Conservation (phyloP, 2,113 vertebrate genomes). For the Anser cygnoides region DNA sequence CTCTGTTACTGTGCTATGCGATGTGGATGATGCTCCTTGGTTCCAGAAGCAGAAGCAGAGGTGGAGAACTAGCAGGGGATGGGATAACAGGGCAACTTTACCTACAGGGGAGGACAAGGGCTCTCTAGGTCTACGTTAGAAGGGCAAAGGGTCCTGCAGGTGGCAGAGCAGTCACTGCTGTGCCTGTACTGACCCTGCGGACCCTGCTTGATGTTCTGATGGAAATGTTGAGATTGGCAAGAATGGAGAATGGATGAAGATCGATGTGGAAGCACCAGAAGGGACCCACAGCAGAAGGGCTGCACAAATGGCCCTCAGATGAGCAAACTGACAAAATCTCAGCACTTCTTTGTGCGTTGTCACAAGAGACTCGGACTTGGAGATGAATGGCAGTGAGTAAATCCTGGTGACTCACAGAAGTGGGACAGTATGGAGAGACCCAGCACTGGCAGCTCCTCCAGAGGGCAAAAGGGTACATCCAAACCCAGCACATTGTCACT, state of each 20-base stretch:
- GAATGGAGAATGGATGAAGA: not conserved
- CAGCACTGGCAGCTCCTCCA: not conserved
- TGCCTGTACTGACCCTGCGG: not conserved
- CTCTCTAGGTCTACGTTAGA: not conserved
- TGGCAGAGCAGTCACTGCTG: not conserved
- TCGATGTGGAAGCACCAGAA: not conserved
- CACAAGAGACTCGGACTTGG: not conserved
- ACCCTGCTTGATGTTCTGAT: not conserved
- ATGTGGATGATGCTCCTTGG: not conserved
- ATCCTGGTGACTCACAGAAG: not conserved
- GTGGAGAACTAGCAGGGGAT: not conserved
- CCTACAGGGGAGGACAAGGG: not conserved
- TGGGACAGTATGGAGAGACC: not conserved
- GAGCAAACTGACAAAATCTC: not conserved
- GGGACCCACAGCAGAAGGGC: not conserved
- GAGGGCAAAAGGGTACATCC: not conserved
- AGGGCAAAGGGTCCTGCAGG: not conserved
- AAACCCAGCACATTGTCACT: not conserved
- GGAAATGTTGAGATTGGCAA: not conserved
- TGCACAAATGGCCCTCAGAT: not conserved
- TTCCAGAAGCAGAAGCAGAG: not conserved
- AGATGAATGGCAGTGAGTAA: not conserved
- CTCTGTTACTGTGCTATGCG: not conserved
- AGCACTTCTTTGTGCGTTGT: fast-evolving
- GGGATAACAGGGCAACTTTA: not conserved